Base-by-base conservation (phyloP, 1,140 invertebrate species). In the Geopemphigus sp. region DNA sequence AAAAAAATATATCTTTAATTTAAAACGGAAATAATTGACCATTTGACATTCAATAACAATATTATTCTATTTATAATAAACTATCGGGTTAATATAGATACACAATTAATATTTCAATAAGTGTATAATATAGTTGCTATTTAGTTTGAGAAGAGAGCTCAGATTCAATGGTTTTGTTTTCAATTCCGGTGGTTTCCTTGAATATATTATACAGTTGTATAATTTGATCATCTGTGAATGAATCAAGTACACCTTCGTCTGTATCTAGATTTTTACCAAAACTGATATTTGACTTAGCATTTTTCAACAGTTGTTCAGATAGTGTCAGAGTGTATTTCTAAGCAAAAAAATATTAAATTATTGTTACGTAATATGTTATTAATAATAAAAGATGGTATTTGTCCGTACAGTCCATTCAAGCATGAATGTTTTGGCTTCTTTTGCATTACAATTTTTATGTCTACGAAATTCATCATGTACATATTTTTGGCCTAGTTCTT, bases 381-480 rank as follows among this genome's bases (percentile, higher is more conserved):
- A n/a, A n/a, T n/a, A n/a, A 32, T 63, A 81, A 47, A 56, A 81
- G 15, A 47, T 8, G 32, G 26, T 50, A n/a, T 8, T 26, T 54
- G 17, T 83, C 87, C 89, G 90, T 87, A 96, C 95, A 57, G 92
- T 91, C 95, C 95, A 98, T 87, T 95, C 95, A 45, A 89, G 90
- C 85, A 97, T 89, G 85, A 98, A 97, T 81, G 92, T 87, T 32
- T 88, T 85, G 15, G 93, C 89, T 85, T 95, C 92, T 68, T 88
- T 85, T 15, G 87, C 85, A 78, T 88, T 89, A 82, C 92, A 94
- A n/a, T 87, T 89, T 85, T 95, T 94, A 84, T 97, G 95, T 68
- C 92, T 86, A 83, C 90, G 90, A 85, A 98, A 98, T 86, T 98
- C 95, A 83, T 95, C 94, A 83, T 90, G 90, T 0, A 92, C 92